Percentiles rank a stretch among this genome's conserved stretches.
phyloP scores from a whole-genome alignment of 2,113 vertebrate species.

The Zingel zingel region DNA sequence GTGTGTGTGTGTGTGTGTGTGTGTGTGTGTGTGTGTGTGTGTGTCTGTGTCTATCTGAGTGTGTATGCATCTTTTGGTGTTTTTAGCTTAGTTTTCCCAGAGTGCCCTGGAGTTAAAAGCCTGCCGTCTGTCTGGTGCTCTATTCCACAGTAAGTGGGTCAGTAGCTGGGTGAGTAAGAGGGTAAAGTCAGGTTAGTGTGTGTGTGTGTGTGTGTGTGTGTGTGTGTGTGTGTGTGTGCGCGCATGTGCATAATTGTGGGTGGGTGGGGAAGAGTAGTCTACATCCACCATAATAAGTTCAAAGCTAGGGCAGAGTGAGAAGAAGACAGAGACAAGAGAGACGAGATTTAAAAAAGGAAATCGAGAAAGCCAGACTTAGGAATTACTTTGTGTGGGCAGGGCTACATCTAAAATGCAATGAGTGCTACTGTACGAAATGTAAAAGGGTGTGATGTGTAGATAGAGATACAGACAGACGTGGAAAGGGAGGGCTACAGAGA shows the following conservation, averaged over 20 bases:
- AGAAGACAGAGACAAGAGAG: constrained; percentile 20
- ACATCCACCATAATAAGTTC: constrained; percentile 59
- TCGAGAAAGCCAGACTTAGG: constrained; percentile 47
- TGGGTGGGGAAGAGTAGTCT: constrained; percentile 28
- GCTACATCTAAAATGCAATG: constrained; percentile 8
- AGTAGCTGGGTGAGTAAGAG: constrained; percentile 70
- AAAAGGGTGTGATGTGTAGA: constrained; percentile 43
- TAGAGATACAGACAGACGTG: constrained; percentile 43
- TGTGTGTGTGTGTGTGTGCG: constrained; percentile 10
- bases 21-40: constrained; percentile 19
- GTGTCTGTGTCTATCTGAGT: no score
- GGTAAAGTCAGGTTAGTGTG: constrained; percentile 70
- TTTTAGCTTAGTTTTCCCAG: constrained; percentile 66
- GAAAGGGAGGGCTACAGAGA: constrained; percentile 46
- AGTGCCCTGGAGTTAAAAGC: constrained; percentile 70
- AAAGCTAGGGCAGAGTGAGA: constrained; percentile 54
- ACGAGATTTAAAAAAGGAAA: constrained; percentile 56
- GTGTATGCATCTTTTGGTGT: constrained; percentile 59
- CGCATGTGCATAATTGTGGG: neutral
- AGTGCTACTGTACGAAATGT: constrained; percentile 41
- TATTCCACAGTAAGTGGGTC: constrained; percentile 76
- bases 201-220: constrained; percentile 6
- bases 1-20: no score
- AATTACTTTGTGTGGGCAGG: constrained; percentile 43
- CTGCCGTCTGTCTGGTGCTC: constrained; percentile 68